Base-by-base conservation (phyloP, 1,140 invertebrate species). In the Babylonia areolata region DNA sequence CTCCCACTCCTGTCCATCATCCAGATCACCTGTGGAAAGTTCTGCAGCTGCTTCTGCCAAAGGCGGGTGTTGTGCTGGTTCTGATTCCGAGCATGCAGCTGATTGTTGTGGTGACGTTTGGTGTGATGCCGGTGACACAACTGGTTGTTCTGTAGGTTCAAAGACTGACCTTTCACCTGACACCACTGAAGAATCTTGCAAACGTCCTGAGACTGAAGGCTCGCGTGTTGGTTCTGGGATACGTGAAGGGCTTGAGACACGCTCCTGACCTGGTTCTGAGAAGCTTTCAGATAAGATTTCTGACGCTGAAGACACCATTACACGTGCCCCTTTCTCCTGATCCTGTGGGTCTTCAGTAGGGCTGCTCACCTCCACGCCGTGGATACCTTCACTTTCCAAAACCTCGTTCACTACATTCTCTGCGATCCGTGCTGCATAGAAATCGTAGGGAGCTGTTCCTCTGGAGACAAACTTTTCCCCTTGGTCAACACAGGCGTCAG, bases 401-500 rank as follows among this genome's bases (percentile, higher is more conserved):
- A 73, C 69, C 23, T 84, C 81, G n/a, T 84, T 73, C 28, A 71
- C 81, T 11, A 73, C 31, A 23, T 84, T 73, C 20, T 71, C 81
- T 28, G 81, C 69, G 33, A 71, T 84, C 64, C 71, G 35, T 39
- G 81, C 39, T 35, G 69, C 81, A 23, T 84, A 58, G 15, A 35
- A 33, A 12, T n/a, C 81, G 31, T 5, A 3, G 64, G 17, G 51
- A 15, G 28, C 37, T 28, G 39, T 31, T 6, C 39, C 3, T 23
- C 9, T 2, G 23, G 64, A 69, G 6, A 31, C 64, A 69, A 31
- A 31, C 64, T 69, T 6, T 28, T 69, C 64, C 23, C 12, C 5
- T 12, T 69, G 23, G n/a, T 28, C 31, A 31, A 39, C 37, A 35
- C n/a, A 37, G 2, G 37, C 20, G 46, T 2, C 39, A 9, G 17